phyloP scores from a whole-genome alignment of 2,888 invertebrate genomes.

The Diarsia rubi region DNA sequence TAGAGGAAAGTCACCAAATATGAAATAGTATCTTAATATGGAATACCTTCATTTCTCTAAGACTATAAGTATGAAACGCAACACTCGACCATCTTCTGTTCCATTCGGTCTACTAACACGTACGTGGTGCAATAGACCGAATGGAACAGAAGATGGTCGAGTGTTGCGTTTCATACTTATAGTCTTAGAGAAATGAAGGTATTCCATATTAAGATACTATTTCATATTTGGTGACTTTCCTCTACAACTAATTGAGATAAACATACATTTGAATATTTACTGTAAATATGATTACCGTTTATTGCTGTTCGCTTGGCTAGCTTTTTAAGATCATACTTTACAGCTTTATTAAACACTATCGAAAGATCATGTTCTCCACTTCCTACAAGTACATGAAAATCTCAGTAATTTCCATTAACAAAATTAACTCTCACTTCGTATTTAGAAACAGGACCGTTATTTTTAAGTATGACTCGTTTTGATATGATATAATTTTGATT shows the following conservation, averaged over 20 bases:
- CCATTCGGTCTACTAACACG: too few relatives aligned
- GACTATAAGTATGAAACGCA: too few relatives aligned
- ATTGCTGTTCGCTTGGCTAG: slow-evolving; percentile 68
- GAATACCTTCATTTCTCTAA: too few relatives aligned
- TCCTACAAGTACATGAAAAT: slow-evolving; percentile 60
- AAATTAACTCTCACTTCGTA: slow-evolving; percentile 74
- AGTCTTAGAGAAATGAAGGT: too few relatives aligned
- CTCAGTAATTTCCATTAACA: slow-evolving; percentile 73
- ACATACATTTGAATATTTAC: slow-evolving; percentile 72
- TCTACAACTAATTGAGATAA: slow-evolving; percentile 71
- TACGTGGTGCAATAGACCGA: too few relatives aligned
- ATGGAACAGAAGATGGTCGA: too few relatives aligned
- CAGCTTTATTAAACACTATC: slow-evolving; percentile 73
- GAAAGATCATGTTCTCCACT: slow-evolving; percentile 68
- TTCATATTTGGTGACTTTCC: too few relatives aligned
- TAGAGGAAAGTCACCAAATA: too few relatives aligned
- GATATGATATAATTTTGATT: slow-evolving; percentile 78
- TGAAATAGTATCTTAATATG: too few relatives aligned
- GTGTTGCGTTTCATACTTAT: too few relatives aligned
- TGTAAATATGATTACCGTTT: slow-evolving; percentile 72
- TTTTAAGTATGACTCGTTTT: slow-evolving; percentile 69
- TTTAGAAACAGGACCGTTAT: slow-evolving; percentile 75
- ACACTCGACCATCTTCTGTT: too few relatives aligned
- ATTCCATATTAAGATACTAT: too few relatives aligned
- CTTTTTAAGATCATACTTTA: slow-evolving; percentile 72